Evolutionary conservation across 2,797 vertebrate species (phyloP).

Genomic region (Apogon talboti): DNA sequence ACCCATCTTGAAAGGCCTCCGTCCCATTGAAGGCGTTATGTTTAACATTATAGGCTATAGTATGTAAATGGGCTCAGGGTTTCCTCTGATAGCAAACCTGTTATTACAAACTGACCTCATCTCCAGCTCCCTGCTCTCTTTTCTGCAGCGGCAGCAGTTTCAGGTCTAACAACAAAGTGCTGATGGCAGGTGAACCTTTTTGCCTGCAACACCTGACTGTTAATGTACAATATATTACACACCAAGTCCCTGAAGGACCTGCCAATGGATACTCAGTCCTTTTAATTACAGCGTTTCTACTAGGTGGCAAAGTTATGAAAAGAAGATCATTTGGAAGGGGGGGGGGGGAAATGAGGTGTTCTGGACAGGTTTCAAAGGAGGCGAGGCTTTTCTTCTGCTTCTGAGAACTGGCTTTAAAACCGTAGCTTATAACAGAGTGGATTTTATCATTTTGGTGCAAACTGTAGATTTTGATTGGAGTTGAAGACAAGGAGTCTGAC

Average conservation of each 20-base stretch:
- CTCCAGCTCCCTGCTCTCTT: conserved; percentile 12
- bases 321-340: conserved; percentile 28
- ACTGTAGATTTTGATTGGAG: background rate
- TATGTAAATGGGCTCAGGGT: conserved; percentile 52
- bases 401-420: too few species aligned
- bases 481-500: background rate
- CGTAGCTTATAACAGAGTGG: too few species aligned
- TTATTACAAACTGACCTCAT: conserved; percentile 68
- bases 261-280: conserved; percentile 57
- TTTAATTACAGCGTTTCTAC: conserved; percentile 70
- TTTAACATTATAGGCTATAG: conserved; percentile 7
- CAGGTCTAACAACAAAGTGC: conserved; percentile 63
- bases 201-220: conserved; percentile 67
- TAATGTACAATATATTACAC: conserved; percentile 68
- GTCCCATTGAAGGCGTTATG: conserved; percentile 21
- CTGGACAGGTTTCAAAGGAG: background rate
- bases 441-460: too few species aligned
- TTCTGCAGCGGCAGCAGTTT: conserved; percentile 74
- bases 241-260: conserved; percentile 61
- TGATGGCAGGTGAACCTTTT: conserved; percentile 71
- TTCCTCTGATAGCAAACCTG: conserved; percentile 62
- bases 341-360: conserved; percentile 24
- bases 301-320: conserved; percentile 7
- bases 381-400: too few species aligned
- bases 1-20: conserved; percentile 42